Conservation (phyloP, 1,140 invertebrate genomes). For the Papilio helenus region DNA sequence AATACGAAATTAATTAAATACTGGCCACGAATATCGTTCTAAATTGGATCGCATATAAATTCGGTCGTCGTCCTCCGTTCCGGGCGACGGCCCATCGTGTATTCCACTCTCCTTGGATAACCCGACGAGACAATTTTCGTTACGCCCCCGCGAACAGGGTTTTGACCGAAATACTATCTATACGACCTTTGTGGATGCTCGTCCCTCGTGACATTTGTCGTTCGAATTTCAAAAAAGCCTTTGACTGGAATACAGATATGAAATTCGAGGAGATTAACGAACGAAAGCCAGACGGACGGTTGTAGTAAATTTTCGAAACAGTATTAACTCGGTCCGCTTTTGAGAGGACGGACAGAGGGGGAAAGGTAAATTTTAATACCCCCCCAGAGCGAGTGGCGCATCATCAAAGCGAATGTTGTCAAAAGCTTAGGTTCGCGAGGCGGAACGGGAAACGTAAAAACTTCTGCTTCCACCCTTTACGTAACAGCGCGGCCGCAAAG, state of each 20-base stretch:
- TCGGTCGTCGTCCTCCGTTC: slow-evolving; percentile 52
- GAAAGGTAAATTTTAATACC: slow-evolving; percentile 77
- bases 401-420: slow-evolving; percentile 76
- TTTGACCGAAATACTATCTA: slow-evolving; percentile 68
- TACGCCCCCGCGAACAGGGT: slow-evolving; percentile 66
- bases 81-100: slow-evolving; percentile 64
- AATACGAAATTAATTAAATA: slow-evolving; percentile 17
- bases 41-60: slow-evolving; percentile 46
- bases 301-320: slow-evolving; percentile 48
- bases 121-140: slow-evolving; percentile 65
- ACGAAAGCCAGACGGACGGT: slow-evolving; percentile 43
- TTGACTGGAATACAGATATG: slow-evolving; percentile 47
- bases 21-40: slow-evolving; percentile 3
- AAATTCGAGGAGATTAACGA: slow-evolving; percentile 44
- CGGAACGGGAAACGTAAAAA: slow-evolving; percentile 78
- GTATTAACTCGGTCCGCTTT: slow-evolving; percentile 68
- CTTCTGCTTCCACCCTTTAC: slow-evolving; percentile 75
- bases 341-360: slow-evolving; percentile 61
- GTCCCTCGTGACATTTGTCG: slow-evolving; percentile 62
- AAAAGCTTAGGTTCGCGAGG: slow-evolving; percentile 71
- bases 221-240: slow-evolving; percentile 54
- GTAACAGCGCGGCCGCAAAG: slow-evolving; percentile 64
- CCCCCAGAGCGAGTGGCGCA: slow-evolving; percentile 53
- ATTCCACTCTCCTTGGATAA: slow-evolving; percentile 62
- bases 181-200: slow-evolving; percentile 60